Evolutionary conservation across 2,888 invertebrate species (phyloP), one percentile per base, ranked within the genome.

Genomic region (Euplagia quadripunctaria): DNA sequence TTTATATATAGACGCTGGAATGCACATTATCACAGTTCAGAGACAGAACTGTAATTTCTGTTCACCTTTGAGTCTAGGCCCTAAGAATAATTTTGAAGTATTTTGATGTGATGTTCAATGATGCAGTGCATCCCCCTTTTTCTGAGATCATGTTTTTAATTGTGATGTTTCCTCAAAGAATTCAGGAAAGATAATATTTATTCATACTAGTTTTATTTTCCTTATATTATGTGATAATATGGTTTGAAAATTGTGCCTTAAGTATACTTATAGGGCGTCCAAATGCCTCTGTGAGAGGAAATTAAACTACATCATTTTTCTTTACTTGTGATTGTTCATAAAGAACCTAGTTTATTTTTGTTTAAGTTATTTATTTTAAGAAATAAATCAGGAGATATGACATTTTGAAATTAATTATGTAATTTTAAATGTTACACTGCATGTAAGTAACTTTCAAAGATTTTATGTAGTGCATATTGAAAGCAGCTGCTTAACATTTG

Each of bases 1-100:
- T 95, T 95, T 78, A 89, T 96, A 73, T 96, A 94, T 85, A 89
- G 96, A 75, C 94, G 96, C 79, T 95, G 94, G 95, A 93, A 90
- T 85, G 89, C 87, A 65, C 82, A 87, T 74, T 87, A 90, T 72
- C 77, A 88, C 41, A 77, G 88, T 68, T 84, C 91, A 74, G 93
- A 94, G 74, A 82, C 92, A 65, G 92, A 94, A 74, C 82, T 94
- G 82, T 94, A 92, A 92, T 66, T 82, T 76, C 20, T 52, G 64
- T 65, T 67, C 41, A 64, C 66, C 71, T 74, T 77, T 79, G 52
- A 79, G 71, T 73, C 72, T 85, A 86, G 72, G 75, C 74, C 77
- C 77, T 85, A 86, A 84, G 82, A 75, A 84, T 85, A 86, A 80
- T 84, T 80, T 76, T 76, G 67, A 80, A 74, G 73, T 81, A 77